A percentile compares a stretch with the other conserved stretches of the same genome.
Conservation (phyloP, 2,888 invertebrate genomes). For the Andrena flavipes region DNA sequence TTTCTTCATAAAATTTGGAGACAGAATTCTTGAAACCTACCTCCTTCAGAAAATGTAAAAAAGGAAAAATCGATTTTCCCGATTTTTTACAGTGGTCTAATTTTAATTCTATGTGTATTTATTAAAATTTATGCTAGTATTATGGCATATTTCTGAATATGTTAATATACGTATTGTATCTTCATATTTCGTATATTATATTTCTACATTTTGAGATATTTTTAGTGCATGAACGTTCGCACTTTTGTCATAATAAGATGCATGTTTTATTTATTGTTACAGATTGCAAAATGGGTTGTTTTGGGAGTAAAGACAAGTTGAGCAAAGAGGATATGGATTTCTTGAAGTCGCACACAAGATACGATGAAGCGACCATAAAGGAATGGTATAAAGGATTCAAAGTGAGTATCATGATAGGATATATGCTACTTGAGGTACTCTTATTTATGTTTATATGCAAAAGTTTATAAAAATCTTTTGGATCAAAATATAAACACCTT, state of each 20-base stretch:
- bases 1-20: too few relatives aligned
- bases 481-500: too few relatives aligned
- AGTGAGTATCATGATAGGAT: slow-evolving; percentile 87
- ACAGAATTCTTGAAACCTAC: too few relatives aligned
- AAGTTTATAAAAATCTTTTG: too few relatives aligned
- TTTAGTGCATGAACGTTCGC: neutral
- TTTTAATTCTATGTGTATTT: too few relatives aligned
- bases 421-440: neutral
- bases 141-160: too few relatives aligned
- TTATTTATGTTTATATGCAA: neutral
- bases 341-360: slow-evolving; percentile 98
- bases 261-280: slow-evolving; percentile 72
- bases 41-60: too few relatives aligned
- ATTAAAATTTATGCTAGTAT: too few relatives aligned
- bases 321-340: slow-evolving; percentile 99
- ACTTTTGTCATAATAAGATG: neutral
- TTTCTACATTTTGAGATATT: neutral
- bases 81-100: too few relatives aligned
- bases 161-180: too few relatives aligned
- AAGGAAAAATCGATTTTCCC: too few relatives aligned
- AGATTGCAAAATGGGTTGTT: slow-evolving; percentile 92
- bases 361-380: slow-evolving; percentile 99
- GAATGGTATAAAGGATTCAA: slow-evolving; percentile 99
- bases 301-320: slow-evolving; percentile 97
- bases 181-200: too few relatives aligned